Base-by-base conservation (phyloP, 2,888 invertebrate species). In the Baronia brevicornis region DNA sequence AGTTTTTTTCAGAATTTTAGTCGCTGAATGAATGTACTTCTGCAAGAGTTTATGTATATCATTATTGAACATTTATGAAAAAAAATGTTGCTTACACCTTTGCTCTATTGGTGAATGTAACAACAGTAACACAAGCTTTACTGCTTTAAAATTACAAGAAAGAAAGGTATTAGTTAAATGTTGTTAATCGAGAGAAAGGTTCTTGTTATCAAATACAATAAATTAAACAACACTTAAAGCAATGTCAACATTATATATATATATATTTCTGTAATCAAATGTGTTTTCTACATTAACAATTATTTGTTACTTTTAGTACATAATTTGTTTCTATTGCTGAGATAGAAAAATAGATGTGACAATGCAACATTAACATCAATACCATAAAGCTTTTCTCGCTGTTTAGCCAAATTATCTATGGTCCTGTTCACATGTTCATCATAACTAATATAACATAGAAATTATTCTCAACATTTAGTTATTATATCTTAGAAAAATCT, bases 121-220 rank as follows among this genome's bases (percentile, higher is more conserved):
- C 17, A 28, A 22, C 4, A 9, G 24, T 15, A 28, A 5, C 15
- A 85, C 78, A 89, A 95, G 93, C 85, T 97, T 97, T 0, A 92
- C 95, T 26, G 97, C 95, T 72, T 98, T 98, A 24, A 98, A 84
- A 70, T 98, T 98, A 56, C 96, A 96, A n/a, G n/a, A n/a, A n/a
- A n/a, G n/a, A n/a, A n/a, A n/a, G n/a, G n/a, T n/a, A n/a, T n/a
- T n/a, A n/a, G n/a, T n/a, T n/a, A n/a, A n/a, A n/a, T n/a, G n/a
- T n/a, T n/a, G n/a, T n/a, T n/a, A n/a, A n/a, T n/a, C n/a, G n/a
- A n/a, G n/a, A n/a, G n/a, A n/a, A n/a, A n/a, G n/a, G n/a, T n/a
- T n/a, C n/a, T n/a, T n/a, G n/a, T n/a, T n/a, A n/a, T n/a, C n/a
- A n/a, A n/a, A n/a, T n/a, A n/a, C 2, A 17, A 28, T 4, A 46